Evolutionary conservation across 2,888 invertebrate genomes (phyloP).

Genomic region (Lithophane semibrunnea): DNA sequence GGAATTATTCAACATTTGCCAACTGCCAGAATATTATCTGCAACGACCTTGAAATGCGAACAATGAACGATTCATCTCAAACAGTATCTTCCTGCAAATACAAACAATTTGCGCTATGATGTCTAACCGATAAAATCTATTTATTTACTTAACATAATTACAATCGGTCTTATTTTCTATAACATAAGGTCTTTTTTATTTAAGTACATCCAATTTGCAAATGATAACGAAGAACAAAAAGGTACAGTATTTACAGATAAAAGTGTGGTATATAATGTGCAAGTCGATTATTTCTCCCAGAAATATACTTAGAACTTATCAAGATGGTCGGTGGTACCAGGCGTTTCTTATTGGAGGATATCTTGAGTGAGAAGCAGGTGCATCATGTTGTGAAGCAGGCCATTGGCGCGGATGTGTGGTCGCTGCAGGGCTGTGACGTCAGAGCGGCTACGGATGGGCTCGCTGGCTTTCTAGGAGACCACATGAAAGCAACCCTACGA

Average conservation of each 20-base stretch:
- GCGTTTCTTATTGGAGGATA: slow-evolving; percentile 62
- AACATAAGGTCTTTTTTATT: slow-evolving; percentile 14
- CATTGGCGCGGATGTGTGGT: slow-evolving; percentile 59
- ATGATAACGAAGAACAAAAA: slow-evolving; percentile 50
- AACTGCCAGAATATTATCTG: slow-evolving; percentile 52
- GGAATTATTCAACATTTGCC: slow-evolving; percentile 37
- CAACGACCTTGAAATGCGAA: slow-evolving; percentile 48
- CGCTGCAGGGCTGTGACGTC: slow-evolving; percentile 67
- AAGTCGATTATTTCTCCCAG: slow-evolving; percentile 12
- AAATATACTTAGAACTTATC: slow-evolving; percentile 13
- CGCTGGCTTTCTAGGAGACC: slow-evolving; percentile 83
- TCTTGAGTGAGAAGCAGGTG: slow-evolving; percentile 75
- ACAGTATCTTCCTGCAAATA: slow-evolving; percentile 57
- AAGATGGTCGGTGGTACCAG: slow-evolving; percentile 67
- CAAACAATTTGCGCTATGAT: slow-evolving; percentile 38
- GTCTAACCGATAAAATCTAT: slow-evolving; percentile 40
- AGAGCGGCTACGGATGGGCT: slow-evolving; percentile 76
- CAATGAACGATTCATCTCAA: slow-evolving; percentile 46
- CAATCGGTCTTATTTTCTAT: slow-evolving; percentile 28
- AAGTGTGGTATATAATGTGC: slow-evolving; percentile 43
- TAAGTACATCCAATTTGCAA: slow-evolving; percentile 23
- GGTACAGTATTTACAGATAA: slow-evolving; percentile 45
- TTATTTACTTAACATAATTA: slow-evolving; percentile 15
- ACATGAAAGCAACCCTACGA: slow-evolving; percentile 73
- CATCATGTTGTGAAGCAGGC: slow-evolving; percentile 68